Conservation (phyloP, 2,888 invertebrate genomes). For the Imbricaverruca yamaguchii region DNA sequence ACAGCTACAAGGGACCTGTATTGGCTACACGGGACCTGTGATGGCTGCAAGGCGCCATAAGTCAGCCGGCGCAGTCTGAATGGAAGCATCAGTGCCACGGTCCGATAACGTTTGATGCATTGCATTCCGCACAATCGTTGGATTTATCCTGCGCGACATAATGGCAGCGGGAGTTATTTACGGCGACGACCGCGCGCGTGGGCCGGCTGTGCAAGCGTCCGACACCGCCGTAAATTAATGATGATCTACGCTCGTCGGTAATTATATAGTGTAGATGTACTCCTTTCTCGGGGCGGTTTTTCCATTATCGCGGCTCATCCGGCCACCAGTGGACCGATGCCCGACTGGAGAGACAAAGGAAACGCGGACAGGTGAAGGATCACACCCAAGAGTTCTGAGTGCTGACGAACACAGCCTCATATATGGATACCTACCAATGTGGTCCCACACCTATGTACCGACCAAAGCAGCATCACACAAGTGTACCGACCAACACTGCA, state of each 20-base stretch:
- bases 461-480: too few relatives aligned
- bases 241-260: not conserved
- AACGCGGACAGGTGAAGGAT: too few relatives aligned
- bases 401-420: not conserved
- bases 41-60: not conserved
- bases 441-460: too few relatives aligned
- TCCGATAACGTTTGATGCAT: conserved; percentile 18
- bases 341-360: too few relatives aligned
- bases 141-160: conserved; percentile 7
- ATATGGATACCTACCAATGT: not conserved
- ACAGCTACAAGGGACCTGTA: too few relatives aligned
- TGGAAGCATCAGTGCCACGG: conserved; percentile 6
- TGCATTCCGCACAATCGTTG: conserved; percentile 10
- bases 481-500: too few relatives aligned
- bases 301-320: not conserved
- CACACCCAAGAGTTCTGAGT: too few relatives aligned
- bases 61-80: not conserved
- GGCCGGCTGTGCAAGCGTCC: not conserved
- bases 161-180: not conserved
- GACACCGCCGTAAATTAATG: not conserved
- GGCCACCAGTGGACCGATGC: not conserved
- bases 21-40: too few relatives aligned
- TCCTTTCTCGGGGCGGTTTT: not conserved
- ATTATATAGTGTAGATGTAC: conserved; percentile 10
- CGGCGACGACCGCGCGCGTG: not conserved